Conservation (phyloP, 2,888 invertebrate genomes). For the Iphiclides podalirius region DNA sequence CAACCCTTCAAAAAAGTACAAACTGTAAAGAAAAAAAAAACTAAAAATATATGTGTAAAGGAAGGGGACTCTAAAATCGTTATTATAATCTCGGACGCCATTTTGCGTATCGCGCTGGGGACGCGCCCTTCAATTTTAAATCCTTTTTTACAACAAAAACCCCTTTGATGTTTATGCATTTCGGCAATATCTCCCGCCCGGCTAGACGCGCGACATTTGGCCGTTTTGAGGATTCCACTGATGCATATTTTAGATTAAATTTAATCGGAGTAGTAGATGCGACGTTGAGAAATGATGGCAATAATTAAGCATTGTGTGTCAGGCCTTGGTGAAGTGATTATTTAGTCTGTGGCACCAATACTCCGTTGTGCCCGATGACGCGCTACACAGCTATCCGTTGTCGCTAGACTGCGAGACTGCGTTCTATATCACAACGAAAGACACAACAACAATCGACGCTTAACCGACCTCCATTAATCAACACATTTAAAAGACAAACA, state of each 20-base stretch:
- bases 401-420: constrained; percentile 11
- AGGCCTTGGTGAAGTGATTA: constrained; percentile 14
- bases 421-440: constrained; percentile 27
- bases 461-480: constrained; percentile 73
- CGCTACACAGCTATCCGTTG: constrained; percentile 10
- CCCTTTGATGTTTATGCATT: constrained; percentile 78
- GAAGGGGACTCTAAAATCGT: constrained; percentile 77
- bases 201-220: constrained; percentile 71
- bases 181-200: constrained; percentile 72
- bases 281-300: constrained; percentile 16
- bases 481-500: constrained; percentile 71
- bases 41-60: constrained; percentile 28
- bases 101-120: constrained; percentile 63
- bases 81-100: constrained; percentile 80
- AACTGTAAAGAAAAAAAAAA: constrained; percentile 52
- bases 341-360: constrained; percentile 12
- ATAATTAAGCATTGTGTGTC: background rate
- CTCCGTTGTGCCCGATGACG: constrained; percentile 12
- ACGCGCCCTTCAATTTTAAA: constrained; percentile 78
- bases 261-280: constrained; percentile 46
- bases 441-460: constrained; percentile 55
- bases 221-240: constrained; percentile 66
- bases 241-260: constrained; percentile 76
- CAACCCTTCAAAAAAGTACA: constrained; percentile 68
- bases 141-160: constrained; percentile 71